Conservation (phyloP, 2,888 invertebrate genomes). For the Physocephala rufipes region DNA sequence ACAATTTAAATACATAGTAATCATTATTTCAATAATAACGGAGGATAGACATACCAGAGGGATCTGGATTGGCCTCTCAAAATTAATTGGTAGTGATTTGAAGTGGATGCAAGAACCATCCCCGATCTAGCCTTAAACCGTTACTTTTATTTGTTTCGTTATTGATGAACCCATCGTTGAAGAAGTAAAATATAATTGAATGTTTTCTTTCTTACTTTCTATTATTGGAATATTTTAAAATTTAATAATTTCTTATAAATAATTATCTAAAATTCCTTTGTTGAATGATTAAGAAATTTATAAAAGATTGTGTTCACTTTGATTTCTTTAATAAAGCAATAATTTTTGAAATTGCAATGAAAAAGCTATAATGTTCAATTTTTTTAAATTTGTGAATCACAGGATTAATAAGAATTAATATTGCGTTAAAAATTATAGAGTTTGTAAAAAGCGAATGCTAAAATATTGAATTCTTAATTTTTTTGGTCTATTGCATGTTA, state of each 20-base stretch:
- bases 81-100: background rate
- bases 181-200: too few species aligned
- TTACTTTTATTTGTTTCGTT: background rate
- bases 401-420: background rate
- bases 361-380: too few species aligned
- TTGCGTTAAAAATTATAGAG: background rate
- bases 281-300: too few species aligned
- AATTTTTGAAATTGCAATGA: too few species aligned
- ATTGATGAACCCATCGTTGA: too few species aligned
- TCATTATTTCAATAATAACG: background rate
- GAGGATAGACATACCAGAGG: background rate
- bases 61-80: background rate
- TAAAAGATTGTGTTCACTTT: too few species aligned
- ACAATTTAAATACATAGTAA: constrained; percentile 28
- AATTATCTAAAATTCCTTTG: too few species aligned
- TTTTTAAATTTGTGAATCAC: too few species aligned
- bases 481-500: background rate
- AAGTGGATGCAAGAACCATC: background rate
- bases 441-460: constrained; percentile 2
- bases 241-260: too few species aligned
- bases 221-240: too few species aligned
- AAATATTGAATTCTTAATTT: constrained; percentile 8
- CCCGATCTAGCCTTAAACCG: background rate
- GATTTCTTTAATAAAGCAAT: too few species aligned
- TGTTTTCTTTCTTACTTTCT: too few species aligned